Conservation (phyloP, 1,140 invertebrate species). For the Alviniconcha marisindica region DNA sequence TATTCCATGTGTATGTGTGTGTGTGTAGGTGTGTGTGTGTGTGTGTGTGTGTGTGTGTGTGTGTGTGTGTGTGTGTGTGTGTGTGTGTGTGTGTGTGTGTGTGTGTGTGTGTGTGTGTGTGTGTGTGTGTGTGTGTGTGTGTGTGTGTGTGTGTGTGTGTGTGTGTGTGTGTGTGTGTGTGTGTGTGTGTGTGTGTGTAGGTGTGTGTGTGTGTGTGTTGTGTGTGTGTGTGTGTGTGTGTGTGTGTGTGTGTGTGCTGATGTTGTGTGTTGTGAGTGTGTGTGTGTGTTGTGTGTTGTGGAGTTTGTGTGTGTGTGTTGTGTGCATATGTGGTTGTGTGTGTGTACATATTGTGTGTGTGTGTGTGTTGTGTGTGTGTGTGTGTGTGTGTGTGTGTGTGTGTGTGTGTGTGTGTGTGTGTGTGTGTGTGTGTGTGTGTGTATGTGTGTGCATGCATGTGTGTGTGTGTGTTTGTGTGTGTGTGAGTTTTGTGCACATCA, state of each 20-base stretch:
- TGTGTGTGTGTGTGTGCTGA: no score
- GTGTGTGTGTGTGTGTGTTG: no score
- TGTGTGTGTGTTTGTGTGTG: not conserved
- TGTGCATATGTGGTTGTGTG: no score
- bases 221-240: no score
- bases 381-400: not conserved
- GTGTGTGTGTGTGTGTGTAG: not conserved
- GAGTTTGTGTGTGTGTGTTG: no score
- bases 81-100: not conserved
- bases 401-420: slow-evolving; percentile 10
- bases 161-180: not conserved
- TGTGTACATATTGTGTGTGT: not conserved
- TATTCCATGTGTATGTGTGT: no score
- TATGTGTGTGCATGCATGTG: not conserved
- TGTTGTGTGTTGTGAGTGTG: no score
- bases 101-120: not conserved
- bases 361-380: not conserved
- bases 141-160: not conserved
- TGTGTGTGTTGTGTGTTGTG: no score
- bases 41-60: no score
- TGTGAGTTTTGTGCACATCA: no score
- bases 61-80: no score
- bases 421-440: not conserved
- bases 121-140: not conserved
- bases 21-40: no score